Conservation (phyloP, 2,888 invertebrate species). For the Tetramorium bicarinatum region DNA sequence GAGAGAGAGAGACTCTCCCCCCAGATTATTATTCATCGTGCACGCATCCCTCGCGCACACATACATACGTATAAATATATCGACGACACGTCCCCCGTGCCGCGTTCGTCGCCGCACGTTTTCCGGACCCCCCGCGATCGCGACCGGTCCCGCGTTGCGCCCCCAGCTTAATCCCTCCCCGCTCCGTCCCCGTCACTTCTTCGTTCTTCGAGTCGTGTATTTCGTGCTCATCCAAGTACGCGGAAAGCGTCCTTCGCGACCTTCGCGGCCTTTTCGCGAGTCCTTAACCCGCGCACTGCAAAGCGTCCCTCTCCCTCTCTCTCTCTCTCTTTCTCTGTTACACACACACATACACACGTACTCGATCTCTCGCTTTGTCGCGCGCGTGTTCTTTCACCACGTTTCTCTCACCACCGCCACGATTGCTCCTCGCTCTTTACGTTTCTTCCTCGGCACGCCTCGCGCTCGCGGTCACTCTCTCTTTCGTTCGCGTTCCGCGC, state of each 20-base stretch:
- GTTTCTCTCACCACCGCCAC: conserved; percentile 53
- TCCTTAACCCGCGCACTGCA: conserved; percentile 16
- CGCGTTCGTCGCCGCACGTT: conserved; percentile 21
- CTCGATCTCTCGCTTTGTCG: not conserved
- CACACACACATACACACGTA: not conserved
- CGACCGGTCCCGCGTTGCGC: no score
- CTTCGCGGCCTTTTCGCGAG: conserved; percentile 38
- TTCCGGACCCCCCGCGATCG: not conserved
- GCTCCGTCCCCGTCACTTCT: no score
- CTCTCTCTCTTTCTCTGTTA: not conserved
- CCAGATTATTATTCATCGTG: conserved; percentile 70
- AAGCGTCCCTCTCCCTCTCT: not conserved
- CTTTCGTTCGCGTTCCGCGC: conserved; percentile 74
- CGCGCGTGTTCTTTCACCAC: conserved; percentile 51
- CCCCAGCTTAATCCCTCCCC: no score
- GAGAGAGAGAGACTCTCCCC: conserved; percentile 55
- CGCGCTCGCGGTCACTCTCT: conserved; percentile 70
- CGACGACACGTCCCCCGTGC: conserved; percentile 46
- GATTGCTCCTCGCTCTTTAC: conserved; percentile 29
- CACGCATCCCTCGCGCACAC: conserved; percentile 57
- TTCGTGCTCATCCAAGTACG: not conserved
- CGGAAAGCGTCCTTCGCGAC: not conserved
- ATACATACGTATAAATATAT: conserved; percentile 65
- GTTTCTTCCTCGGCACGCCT: conserved; percentile 58
- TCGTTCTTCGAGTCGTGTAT: not conserved